Evolutionary conservation across 1,140 invertebrate species (phyloP).

Genomic region (Venturia canescens): DNA sequence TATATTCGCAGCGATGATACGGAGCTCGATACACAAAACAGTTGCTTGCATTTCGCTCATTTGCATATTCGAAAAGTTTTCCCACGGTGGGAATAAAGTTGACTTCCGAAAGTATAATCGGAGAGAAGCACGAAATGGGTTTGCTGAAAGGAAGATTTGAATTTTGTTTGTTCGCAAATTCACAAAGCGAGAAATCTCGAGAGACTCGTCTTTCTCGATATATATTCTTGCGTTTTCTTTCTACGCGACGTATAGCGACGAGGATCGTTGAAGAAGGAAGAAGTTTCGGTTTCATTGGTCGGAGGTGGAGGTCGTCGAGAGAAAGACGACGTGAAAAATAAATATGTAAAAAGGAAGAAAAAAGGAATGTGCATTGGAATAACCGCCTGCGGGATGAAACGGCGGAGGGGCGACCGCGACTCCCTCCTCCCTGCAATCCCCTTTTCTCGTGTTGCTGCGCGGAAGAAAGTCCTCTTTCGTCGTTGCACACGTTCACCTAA

Average conservation of each 20-base stretch:
- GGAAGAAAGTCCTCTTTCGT: conserved; percentile 20
- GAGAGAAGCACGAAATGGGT: no score
- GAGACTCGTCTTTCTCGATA: neutral
- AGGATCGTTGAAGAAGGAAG: neutral
- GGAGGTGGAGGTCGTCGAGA: conserved; percentile 29
- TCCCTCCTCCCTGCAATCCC: neutral
- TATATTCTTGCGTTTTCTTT: neutral
- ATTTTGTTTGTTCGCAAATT: no score
- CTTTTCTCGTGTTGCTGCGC: conserved; percentile 8
- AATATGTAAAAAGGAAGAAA: neutral
- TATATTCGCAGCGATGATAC: no score
- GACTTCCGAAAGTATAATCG: no score
- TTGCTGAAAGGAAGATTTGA: no score
- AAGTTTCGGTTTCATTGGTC: conserved; percentile 22
- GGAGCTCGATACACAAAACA: no score
- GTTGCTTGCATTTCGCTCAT: no score
- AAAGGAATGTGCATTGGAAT: conserved; percentile 9
- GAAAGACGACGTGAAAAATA: neutral
- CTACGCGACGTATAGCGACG: neutral
- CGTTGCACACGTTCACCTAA: conserved; percentile 16
- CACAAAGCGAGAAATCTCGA: neutral
- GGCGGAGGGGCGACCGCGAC: neutral
- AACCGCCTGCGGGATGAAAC: conserved; percentile 2
- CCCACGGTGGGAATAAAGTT: no score
- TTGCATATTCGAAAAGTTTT: no score